These are phyloP conservation scores for Callopanchax toddi DNA, from an alignment of 2,113 vertebrate species.

Conservation along the genomic window DNA sequence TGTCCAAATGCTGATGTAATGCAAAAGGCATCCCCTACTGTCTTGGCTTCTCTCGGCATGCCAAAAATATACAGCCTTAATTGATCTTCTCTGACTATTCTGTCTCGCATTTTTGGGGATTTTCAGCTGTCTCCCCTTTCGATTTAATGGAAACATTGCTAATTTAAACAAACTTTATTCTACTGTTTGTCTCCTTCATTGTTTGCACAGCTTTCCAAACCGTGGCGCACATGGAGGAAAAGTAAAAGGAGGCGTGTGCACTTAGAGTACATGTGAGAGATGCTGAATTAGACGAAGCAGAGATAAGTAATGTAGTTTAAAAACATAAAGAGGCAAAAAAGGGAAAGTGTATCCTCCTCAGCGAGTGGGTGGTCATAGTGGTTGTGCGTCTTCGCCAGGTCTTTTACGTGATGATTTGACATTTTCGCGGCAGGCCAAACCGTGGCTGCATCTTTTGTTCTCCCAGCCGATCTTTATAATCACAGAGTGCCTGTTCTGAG, in stretches of 20 bases:
- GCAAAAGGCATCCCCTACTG: slow-evolving; percentile 65
- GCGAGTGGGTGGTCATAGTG: slow-evolving; percentile 23
- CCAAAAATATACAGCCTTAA: slow-evolving; percentile 74
- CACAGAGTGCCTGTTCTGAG: slow-evolving; percentile 22
- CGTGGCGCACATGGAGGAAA: slow-evolving; percentile 1
- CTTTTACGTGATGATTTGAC: slow-evolving; percentile 64
- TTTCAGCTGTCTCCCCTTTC: slow-evolving; percentile 48
- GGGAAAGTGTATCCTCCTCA: slow-evolving; percentile 22
- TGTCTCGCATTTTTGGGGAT: slow-evolving; percentile 17
- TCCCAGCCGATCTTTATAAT: slow-evolving; percentile 59
- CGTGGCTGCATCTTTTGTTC: slow-evolving; percentile 51
- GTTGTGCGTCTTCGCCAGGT: slow-evolving; percentile 42
- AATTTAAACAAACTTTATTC: slow-evolving; percentile 68
- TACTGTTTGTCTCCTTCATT: slow-evolving; percentile 55
- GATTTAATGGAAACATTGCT: slow-evolving; percentile 65
- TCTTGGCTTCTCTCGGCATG: slow-evolving; percentile 45
- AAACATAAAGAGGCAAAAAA: slow-evolving; percentile 27
- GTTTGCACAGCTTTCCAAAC: slow-evolving; percentile 69
- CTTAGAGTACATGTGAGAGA: slow-evolving; percentile 42
- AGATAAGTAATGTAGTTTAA: slow-evolving; percentile 35
- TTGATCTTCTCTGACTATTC: slow-evolving; percentile 63
- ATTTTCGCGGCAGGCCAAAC: slow-evolving; percentile 53
- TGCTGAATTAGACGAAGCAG: slow-evolving; percentile 25
- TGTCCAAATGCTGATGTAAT: slow-evolving; percentile 74
- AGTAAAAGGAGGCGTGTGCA: slow-evolving; percentile 21